Evolutionary conservation across 2,113 vertebrate species (phyloP).

Genomic region (Megaptera novaeangliae): DNA sequence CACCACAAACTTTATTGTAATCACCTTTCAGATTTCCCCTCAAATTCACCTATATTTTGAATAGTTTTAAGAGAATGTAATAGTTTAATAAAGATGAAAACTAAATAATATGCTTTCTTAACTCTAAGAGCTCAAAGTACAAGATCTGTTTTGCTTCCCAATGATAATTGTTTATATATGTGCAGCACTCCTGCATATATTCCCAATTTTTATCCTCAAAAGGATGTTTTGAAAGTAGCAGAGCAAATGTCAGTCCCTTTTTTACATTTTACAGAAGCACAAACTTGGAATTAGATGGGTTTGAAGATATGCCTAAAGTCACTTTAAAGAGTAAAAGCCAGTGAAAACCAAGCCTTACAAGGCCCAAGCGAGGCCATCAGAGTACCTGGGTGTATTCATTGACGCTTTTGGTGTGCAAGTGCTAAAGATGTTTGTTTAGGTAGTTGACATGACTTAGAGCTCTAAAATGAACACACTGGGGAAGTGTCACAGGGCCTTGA

Average conservation of each 20-base stretch:
- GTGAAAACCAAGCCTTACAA: background rate
- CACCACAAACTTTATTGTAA: background rate
- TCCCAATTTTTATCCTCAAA: background rate
- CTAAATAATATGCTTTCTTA: background rate
- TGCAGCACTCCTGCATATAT: background rate
- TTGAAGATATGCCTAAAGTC: background rate
- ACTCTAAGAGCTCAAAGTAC: background rate
- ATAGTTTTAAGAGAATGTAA: background rate
- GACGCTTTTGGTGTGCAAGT: background rate
- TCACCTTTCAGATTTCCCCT: background rate
- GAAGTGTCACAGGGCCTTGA: background rate
- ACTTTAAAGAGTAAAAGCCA: background rate
- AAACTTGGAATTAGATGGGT: background rate
- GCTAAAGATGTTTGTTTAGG: background rate
- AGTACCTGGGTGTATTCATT: background rate
- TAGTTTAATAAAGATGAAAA: background rate
- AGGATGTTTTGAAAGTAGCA: background rate
- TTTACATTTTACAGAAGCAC: background rate
- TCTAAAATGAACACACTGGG: background rate
- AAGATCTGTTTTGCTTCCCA: background rate
- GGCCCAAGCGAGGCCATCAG: background rate
- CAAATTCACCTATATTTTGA: background rate
- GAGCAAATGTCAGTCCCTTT: background rate
- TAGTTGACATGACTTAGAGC: background rate
- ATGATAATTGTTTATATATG: background rate